Evolutionary conservation across 1,140 invertebrate species (phyloP), one percentile per base, ranked within the genome.

Genomic region (Harlomillsia oculata): DNA sequence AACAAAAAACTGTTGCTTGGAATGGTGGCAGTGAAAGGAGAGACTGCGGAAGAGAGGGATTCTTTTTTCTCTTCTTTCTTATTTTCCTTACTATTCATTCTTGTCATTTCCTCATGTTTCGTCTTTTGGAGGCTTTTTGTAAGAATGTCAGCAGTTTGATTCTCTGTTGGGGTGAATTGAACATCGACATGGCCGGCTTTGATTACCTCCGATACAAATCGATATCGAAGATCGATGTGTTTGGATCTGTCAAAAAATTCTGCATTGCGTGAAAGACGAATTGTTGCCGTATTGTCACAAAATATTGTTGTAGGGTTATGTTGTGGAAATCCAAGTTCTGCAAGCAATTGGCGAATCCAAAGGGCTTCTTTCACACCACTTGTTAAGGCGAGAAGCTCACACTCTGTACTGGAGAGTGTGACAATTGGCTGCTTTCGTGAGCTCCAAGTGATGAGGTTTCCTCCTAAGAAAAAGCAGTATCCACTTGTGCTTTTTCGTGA

Each of bases 391-490:
- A 56, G 18, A 34, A 43, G 45, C 25, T 40, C 18, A 2, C 52
- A 23, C 11, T 46, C 53, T 6, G 72, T 71, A 2, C 71, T 71
- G 2, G 71, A 75, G 0, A 74, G 21, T 20, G 69, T 63, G 21
- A 72, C 69, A 55, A 53, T 55, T 16, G 23, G 34, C 60, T 75
- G 72, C 61, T 69, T 74, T 46, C 70, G 70, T 26, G 66, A 69
- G 23, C 53, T 54, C 73, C 70, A 74, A 1, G 9, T 21, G 21
- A 60, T 21, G 1, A 34, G 14, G 2, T 25, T 20, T 1, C 28
- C 30, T 41, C 37, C 37, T 8, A 48, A 9, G 5, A 16, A 29
- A 18, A 43, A 4, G 2, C 28, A 13, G 18, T 20, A 29, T 1
- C 55, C 46, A 25, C 13, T 49, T 11, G 45, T 49, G 23, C 45